Evolutionary conservation across 2,113 vertebrate species (phyloP).

Genomic region (Synodontis membranacea): DNA sequence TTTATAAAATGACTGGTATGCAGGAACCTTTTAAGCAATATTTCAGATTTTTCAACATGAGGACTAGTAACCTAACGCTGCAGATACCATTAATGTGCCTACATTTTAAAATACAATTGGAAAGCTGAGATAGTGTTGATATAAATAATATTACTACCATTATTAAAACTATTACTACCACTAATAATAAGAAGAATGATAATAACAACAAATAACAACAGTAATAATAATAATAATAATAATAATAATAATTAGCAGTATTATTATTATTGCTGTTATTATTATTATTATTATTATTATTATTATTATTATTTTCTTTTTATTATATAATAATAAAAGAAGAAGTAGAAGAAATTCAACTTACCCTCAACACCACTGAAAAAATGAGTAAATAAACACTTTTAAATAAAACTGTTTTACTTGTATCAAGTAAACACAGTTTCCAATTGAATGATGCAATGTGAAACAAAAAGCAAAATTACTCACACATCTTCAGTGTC

Average conservation of each 20-base stretch:
- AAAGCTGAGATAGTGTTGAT: not conserved
- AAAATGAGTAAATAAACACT: slow-evolving; percentile 52
- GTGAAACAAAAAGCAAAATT: slow-evolving; percentile 26
- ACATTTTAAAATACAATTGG: not conserved
- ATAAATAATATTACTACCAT: not conserved
- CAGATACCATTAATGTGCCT: not conserved
- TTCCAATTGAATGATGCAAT: not conserved
- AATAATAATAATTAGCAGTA: no score
- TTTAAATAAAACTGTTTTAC: no score
- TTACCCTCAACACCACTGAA: slow-evolving; percentile 86
- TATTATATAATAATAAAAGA: no score
- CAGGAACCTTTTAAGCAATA: not conserved
- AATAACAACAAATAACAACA: no score
- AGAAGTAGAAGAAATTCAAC: slow-evolving; percentile 57
- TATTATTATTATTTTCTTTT: no score
- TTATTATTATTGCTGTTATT: no score
- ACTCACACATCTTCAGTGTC: slow-evolving; percentile 92
- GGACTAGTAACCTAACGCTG: not conserved
- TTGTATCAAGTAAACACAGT: slow-evolving; percentile 7
- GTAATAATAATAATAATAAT: no score
- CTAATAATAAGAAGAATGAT: not conserved
- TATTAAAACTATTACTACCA: no score
- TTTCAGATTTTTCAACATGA: not conserved
- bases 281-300: no score
- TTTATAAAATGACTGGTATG: not conserved